Evolutionary conservation across 2,113 vertebrate species (phyloP), one percentile per base, ranked within the genome.

Genomic region (Ptilorrhoa leucosticta): DNA sequence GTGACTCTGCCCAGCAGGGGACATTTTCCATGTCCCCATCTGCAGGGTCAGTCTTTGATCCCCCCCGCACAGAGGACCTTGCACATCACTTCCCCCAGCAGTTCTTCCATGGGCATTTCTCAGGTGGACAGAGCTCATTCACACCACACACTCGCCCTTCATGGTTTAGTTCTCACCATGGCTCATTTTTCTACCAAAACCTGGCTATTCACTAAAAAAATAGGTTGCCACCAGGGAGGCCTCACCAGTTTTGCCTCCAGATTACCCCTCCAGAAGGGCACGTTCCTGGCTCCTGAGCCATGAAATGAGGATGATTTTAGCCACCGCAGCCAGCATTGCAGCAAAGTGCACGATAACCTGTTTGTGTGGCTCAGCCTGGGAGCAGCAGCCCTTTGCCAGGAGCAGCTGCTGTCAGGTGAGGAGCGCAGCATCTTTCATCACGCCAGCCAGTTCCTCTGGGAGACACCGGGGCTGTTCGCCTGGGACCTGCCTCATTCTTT

Each of bases 381-480:
- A 73, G 72, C 80, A 65, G 58, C 72, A 87, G 39, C 50, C 23
- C 54, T 66, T 61, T 17, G 24, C 48, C 54, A 21, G 5, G 0
- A 23, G 57, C 35, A 81, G n/a, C 48, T 3, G 3, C 35, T 11
- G 11, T 10, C 48, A 23, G 30, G 42, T 35, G 51, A 81, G 66
- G 40, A 86, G 39, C 0, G 0, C 5, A 85, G 42, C 63, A 56
- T 45, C 73, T 79, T 64, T 35, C 78, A 37, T 51, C 73, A 26
- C 15, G 42, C 33, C 83, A 83, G 47, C 47, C 57, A 70, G 44
- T 13, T 85, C 35, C 40, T 44, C 44, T 4, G 11, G 35, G 44
- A 84, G 81, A 71, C 48, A 26, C 28, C 0, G 0, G 0, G n/a
- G 56, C 57, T 85, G 37, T 48, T 77, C 4, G 0, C 48, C 15